phyloP scores from a whole-genome alignment of 2,113 vertebrate species.

The Neogobius melanostomus region DNA sequence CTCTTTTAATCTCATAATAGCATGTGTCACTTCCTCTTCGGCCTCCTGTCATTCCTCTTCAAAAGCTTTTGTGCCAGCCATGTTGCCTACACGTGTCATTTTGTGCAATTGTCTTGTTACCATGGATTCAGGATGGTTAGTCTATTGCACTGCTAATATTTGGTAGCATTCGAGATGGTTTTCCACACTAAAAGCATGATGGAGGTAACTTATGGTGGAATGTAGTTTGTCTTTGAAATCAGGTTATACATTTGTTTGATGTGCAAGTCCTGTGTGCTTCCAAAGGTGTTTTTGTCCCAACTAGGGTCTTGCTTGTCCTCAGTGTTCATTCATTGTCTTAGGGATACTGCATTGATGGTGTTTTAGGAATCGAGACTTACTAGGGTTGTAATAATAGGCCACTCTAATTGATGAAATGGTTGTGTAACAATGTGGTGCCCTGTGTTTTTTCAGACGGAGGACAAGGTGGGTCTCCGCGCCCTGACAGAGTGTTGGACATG shows the following conservation, averaged over 20 bases:
- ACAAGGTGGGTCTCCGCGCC: slow-evolving; percentile 79
- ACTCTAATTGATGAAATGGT: slow-evolving; percentile 24
- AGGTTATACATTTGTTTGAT: too few relatives aligned
- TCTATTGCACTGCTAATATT: slow-evolving; percentile 5
- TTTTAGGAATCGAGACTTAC: slow-evolving; percentile 1
- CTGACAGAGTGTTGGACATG: slow-evolving; percentile 72
- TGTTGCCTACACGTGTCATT: slow-evolving; percentile 27
- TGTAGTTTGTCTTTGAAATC: background rate
- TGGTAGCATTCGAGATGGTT: slow-evolving; percentile 4
- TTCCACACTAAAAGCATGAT: slow-evolving; percentile 7
- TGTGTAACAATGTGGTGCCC: slow-evolving; percentile 74
- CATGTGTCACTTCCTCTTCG: slow-evolving; percentile 23
- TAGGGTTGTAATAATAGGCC: slow-evolving; percentile 40
- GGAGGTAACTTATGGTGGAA: background rate
- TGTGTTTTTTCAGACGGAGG: slow-evolving; percentile 82
- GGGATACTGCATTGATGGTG: slow-evolving; percentile 40
- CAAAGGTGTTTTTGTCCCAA: slow-evolving; percentile 48
- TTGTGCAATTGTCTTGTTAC: slow-evolving; percentile 19
- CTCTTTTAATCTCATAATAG: slow-evolving; percentile 16
- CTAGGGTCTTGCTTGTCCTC: slow-evolving; percentile 52
- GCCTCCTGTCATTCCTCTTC: slow-evolving; percentile 24
- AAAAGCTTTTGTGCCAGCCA: slow-evolving; percentile 42
- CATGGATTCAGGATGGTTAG: slow-evolving; percentile 8
- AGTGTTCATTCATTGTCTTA: slow-evolving; percentile 14
- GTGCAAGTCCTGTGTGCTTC: slow-evolving; percentile 60